phyloP scores from a whole-genome alignment of 2,113 vertebrate genomes.

The Camelus dromedarius region DNA sequence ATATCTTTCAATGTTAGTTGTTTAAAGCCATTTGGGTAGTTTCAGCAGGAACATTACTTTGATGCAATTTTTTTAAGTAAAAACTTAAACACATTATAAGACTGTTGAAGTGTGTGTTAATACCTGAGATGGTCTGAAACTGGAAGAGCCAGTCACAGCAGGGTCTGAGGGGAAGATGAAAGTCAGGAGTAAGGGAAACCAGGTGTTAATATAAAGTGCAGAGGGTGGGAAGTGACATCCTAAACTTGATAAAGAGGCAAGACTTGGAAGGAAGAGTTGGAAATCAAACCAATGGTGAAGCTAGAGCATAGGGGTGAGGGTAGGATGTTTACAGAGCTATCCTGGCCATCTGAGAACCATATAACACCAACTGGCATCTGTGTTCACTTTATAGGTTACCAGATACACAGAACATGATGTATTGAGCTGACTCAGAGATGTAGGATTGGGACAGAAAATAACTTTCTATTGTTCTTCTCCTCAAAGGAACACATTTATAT shows the following conservation, averaged over 20 bases:
- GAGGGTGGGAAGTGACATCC: not conserved
- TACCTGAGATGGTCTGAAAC: not conserved
- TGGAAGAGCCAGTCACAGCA: not conserved
- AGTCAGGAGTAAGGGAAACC: not conserved
- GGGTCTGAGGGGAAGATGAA: not conserved
- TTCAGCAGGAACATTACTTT: not conserved
- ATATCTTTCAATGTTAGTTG: not conserved
- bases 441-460: not conserved
- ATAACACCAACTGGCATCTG: not conserved
- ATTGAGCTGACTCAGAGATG: not conserved
- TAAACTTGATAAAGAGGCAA: not conserved
- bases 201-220: not conserved
- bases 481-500: not conserved
- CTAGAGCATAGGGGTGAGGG: fast-evolving
- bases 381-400: not conserved
- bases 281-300: not conserved
- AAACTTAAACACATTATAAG: not conserved
- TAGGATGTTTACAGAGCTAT: not conserved
- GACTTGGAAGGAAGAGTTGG: not conserved
- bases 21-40: not conserved
- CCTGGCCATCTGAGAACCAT: not conserved
- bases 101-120: not conserved
- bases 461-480: not conserved
- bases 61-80: not conserved
- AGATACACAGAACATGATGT: not conserved